A percentile compares a stretch with the other conserved stretches of the same genome.
Conservation (phyloP, 2,797 vertebrate species). For the Peromyscus melanophrys region DNA sequence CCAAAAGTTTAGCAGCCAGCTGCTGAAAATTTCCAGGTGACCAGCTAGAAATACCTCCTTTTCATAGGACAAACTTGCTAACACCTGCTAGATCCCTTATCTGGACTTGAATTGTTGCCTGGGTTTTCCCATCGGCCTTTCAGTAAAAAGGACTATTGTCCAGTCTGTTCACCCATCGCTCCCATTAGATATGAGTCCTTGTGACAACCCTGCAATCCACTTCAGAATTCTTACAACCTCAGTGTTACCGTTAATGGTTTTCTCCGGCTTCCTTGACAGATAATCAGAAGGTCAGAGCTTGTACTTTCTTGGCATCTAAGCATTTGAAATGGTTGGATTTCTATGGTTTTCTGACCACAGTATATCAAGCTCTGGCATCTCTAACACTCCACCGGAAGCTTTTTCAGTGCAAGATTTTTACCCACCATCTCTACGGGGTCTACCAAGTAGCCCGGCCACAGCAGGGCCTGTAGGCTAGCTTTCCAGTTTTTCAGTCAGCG, state of each 20-base stretch:
- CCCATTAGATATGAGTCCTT: slow-evolving; percentile 23
- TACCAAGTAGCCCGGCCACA: neutral
- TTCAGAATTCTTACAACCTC: slow-evolving; percentile 57
- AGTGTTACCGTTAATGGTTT: neutral
- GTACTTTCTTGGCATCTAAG: neutral
- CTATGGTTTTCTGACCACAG: neutral
- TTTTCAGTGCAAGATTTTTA: neutral
- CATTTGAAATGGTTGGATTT: slow-evolving; percentile 44
- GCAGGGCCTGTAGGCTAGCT: neutral
- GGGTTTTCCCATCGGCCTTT: neutral
- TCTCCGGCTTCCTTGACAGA: slow-evolving; percentile 65
- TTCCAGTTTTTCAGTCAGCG: neutral
- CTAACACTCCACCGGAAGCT: neutral
- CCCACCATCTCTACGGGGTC: neutral
- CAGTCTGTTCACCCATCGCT: slow-evolving; percentile 4
- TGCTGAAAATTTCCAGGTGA: neutral
- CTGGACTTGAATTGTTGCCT: slow-evolving; percentile 33
- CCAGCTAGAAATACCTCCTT: neutral
- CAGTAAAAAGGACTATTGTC: neutral
- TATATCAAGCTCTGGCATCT: slow-evolving; percentile 19
- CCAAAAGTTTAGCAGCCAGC: neutral
- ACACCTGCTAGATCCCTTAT: neutral
- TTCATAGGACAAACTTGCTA: slow-evolving; percentile 13
- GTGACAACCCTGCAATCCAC: neutral
- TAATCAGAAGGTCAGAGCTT: slow-evolving; percentile 58